Base-by-base conservation (phyloP, 2,888 invertebrate species). In the Cantharis lateralis region DNA sequence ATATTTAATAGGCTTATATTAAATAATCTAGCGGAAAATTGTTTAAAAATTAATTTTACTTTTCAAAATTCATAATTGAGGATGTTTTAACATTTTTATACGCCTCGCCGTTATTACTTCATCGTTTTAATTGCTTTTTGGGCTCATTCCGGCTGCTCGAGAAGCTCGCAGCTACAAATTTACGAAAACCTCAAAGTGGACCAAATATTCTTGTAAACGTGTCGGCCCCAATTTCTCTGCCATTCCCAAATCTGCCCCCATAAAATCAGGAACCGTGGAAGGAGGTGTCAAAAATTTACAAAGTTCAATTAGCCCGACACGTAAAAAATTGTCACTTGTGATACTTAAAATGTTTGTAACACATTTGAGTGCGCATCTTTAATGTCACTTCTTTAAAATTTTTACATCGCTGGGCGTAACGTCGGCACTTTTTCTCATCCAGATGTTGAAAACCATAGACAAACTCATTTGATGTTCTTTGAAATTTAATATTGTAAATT, bases 1-100 rank as follows among this genome's bases (percentile, higher is more conserved):
- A 83, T 83, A 83, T 85, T 84, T 87, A 85, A 87, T 86, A 84
- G 85, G 86, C 84, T 86, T 86, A 86, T 85, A 86, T 85, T 86
- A 85, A 85, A 86, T 86, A 86, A 86, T 85, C 86, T 85, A 82
- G 82, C 85, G 86, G 85, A 85, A 86, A 87, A 87, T 87, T 87
- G 85, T 83, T 85, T 84, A 84, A 85, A 84, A 84, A 81, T 74
- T 81, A 75, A 75, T 78, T 68, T 74, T 73, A 77, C 77, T 74
- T 74, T 77, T 48, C 48, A 48, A 48, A 48, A 48, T 48, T 48
- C 48, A 48, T 48, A 48, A 48, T 48, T 48, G 48, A 48, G 48
- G 48, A 48, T 48, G 48, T 48, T 48, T 48, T 48, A 48, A 48
- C n/a, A n/a, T 48, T 48, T 48, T 48, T 48, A 48, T 48, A n/a